Percentiles rank a stretch among this genome's conserved stretches.
Conservation (phyloP, 2,888 invertebrate species). For the Bombylius discolor region DNA sequence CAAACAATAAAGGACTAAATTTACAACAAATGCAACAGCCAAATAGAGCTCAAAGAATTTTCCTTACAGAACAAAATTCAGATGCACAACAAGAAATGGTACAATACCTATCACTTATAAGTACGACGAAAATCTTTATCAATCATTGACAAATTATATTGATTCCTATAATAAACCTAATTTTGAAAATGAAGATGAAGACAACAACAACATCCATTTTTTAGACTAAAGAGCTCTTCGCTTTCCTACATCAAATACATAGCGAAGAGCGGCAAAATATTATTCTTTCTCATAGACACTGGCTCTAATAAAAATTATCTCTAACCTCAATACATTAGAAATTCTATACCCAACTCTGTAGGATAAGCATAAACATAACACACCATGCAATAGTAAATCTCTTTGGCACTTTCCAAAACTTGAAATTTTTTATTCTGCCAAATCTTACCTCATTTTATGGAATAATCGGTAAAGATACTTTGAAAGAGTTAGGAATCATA, state of each 20-base stretch:
- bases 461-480: not conserved
- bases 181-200: not conserved
- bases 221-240: conserved; percentile 2
- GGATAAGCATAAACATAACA: not conserved
- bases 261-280: not conserved
- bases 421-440: not conserved
- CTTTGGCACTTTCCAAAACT: not conserved
- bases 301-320: not conserved
- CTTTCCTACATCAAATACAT: conserved; percentile 1
- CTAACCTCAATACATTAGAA: not conserved
- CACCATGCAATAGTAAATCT: not conserved
- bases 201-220: not conserved
- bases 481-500: not conserved
- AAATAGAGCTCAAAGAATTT: not conserved
- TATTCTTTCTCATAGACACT: not conserved
- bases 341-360: not conserved
- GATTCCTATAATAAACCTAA: not conserved
- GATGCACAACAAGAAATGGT: not conserved
- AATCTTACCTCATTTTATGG: not conserved
- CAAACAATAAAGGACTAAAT: not conserved
- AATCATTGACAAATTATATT: not conserved
- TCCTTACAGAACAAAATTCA: not conserved
- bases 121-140: not conserved
- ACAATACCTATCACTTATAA: not conserved
- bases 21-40: not conserved